Percentiles rank a stretch among this genome's conserved stretches.
Conservation (phyloP, 2,888 invertebrate genomes). For the Hyppa rectilinea region DNA sequence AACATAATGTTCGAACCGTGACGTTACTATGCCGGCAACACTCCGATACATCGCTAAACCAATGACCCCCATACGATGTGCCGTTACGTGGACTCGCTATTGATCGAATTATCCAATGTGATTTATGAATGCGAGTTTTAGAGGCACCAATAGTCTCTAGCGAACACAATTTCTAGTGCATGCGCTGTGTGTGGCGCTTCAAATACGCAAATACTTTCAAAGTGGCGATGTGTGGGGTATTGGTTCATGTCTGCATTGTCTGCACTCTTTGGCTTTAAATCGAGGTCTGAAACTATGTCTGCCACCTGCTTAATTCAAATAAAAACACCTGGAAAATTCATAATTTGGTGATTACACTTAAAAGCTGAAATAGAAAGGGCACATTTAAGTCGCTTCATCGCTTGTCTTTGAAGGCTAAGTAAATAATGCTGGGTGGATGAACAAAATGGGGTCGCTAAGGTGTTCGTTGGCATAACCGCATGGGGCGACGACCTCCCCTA, state of each 20-base stretch:
- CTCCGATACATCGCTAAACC: conserved; percentile 44
- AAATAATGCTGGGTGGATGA: conserved; percentile 19
- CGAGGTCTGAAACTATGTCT: neutral
- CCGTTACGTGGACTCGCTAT: conserved; percentile 56
- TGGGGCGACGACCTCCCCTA: conserved; percentile 47
- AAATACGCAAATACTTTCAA: conserved; percentile 8
- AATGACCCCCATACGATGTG: conserved; percentile 49
- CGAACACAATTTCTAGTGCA: neutral
- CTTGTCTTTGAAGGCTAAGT: conserved; percentile 5
- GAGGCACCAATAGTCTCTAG: neutral
- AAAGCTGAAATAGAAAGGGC: neutral
- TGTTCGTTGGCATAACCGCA: conserved; percentile 15
- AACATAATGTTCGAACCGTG: conserved; percentile 27
- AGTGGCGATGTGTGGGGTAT: neutral
- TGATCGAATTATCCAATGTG: conserved; percentile 48
- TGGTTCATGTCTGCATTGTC: neutral
- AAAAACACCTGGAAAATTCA: neutral
- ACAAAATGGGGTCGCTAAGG: conserved; percentile 38
- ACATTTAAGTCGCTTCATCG: conserved; percentile 12
- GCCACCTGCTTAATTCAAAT: neutral
- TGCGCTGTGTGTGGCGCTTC: neutral
- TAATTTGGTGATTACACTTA: neutral
- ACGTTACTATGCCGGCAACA: conserved; percentile 35
- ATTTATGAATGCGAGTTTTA: conserved; percentile 29
- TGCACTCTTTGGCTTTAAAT: neutral